These are phyloP conservation scores for Istiophorus platypterus DNA, from an alignment of 2,113 vertebrate species.

Conservation along the genomic window DNA sequence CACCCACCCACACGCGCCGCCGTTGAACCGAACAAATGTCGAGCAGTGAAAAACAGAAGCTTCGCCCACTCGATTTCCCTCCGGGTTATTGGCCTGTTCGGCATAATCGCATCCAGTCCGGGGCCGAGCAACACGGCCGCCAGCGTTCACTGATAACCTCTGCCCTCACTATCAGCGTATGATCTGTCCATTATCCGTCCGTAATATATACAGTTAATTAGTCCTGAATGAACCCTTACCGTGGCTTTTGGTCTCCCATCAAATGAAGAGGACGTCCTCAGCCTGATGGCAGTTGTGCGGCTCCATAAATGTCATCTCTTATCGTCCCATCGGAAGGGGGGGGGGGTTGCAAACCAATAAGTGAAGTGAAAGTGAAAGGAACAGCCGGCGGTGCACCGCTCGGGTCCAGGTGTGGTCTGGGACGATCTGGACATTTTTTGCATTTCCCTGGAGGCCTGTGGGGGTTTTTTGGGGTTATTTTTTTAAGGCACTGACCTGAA, in stretches of 20 bases:
- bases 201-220: neutral
- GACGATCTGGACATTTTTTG: no score
- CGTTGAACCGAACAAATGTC: no score
- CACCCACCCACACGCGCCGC: neutral
- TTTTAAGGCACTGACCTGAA: neutral
- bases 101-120: constrained; percentile 7
- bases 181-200: neutral
- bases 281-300: neutral
- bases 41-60: neutral
- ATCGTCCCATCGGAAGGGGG: neutral
- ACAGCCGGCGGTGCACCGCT: no score
- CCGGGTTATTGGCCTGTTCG: constrained; percentile 8
- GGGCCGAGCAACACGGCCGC: neutral
- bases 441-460: no score
- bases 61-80: no score
- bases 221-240: neutral
- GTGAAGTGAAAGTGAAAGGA: neutral
- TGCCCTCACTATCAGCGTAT: neutral
- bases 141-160: neutral
- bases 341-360: neutral
- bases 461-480: no score
- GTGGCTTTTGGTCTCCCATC: neutral
- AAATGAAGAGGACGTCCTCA: neutral
- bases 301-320: neutral
- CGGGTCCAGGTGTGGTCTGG: neutral